Percentiles rank a stretch among this genome's conserved stretches.
Evolutionary conservation across 2,888 invertebrate species (phyloP).

Genomic region (Chloromyia formosa): DNA sequence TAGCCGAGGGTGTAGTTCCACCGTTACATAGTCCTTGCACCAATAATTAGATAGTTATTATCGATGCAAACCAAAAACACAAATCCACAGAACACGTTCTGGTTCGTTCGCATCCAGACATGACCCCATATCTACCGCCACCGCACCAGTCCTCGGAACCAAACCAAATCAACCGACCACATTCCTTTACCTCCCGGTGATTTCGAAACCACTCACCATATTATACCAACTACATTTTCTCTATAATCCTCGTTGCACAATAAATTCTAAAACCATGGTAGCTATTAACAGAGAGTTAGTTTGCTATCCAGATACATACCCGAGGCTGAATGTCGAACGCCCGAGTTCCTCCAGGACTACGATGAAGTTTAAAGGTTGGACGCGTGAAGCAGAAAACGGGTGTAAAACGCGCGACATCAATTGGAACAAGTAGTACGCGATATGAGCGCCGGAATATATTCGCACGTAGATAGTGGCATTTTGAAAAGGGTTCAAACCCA

Average conservation of each 20-base stretch:
- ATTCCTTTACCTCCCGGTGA: no score
- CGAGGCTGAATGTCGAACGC: neutral
- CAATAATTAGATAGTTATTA: constrained; percentile 25
- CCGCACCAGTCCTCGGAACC: neutral
- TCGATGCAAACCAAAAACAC: constrained; percentile 5
- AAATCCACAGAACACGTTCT: constrained; percentile 17
- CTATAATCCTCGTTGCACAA: constrained; percentile 15
- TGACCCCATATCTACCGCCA: neutral
- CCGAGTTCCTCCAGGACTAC: no score
- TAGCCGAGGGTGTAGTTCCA: no score
- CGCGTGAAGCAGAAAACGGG: neutral
- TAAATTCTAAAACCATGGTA: constrained; percentile 19
- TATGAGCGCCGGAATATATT: neutral
- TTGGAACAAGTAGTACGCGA: neutral
- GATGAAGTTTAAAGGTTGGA: no score
- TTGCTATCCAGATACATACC: neutral
- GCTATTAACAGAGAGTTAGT: constrained; percentile 30
- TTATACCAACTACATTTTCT: constrained; percentile 2
- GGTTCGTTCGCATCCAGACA: neutral
- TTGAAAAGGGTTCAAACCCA: neutral
- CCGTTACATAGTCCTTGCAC: neutral
- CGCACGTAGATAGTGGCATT: neutral
- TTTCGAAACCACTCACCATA: neutral
- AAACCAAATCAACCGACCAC: no score
- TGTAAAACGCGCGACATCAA: neutral